phyloP scores from a whole-genome alignment of 2,888 invertebrate species.

The Julus scanicus region DNA sequence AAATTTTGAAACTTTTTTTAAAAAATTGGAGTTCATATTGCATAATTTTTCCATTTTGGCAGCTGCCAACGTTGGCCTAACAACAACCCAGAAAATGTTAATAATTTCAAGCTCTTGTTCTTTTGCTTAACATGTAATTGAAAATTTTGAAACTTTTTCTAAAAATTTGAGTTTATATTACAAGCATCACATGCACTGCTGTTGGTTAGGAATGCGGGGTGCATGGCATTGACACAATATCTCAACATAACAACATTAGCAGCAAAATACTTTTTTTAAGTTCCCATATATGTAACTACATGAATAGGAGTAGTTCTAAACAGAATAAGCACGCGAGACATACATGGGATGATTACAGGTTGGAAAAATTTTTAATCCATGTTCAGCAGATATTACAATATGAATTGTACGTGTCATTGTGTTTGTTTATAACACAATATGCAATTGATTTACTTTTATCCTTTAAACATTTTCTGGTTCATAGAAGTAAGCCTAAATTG shows the following conservation, averaged over 20 bases:
- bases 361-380: neutral
- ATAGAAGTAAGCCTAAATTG: neutral
- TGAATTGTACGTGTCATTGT: too few species aligned
- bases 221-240: constrained; percentile 9
- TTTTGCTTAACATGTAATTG: too few species aligned
- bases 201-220: neutral
- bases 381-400: neutral
- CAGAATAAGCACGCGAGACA: neutral
- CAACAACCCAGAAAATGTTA: too few species aligned
- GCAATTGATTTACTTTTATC: neutral
- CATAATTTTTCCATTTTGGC: too few species aligned
- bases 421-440: too few species aligned
- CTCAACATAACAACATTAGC: neutral
- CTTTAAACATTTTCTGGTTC: neutral
- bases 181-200: too few species aligned
- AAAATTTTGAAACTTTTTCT: too few species aligned
- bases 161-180: too few species aligned
- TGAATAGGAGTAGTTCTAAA: neutral
- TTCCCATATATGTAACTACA: neutral
- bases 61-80: too few species aligned
- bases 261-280: neutral
- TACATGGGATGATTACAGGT: neutral
- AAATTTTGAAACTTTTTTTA: too few species aligned
- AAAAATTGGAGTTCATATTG: too few species aligned
- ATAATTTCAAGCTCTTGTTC: too few species aligned